These are phyloP conservation scores for Diadumene lineata DNA, from an alignment of 92 coral and sea anemone genomes.

Conservation along the genomic window DNA sequence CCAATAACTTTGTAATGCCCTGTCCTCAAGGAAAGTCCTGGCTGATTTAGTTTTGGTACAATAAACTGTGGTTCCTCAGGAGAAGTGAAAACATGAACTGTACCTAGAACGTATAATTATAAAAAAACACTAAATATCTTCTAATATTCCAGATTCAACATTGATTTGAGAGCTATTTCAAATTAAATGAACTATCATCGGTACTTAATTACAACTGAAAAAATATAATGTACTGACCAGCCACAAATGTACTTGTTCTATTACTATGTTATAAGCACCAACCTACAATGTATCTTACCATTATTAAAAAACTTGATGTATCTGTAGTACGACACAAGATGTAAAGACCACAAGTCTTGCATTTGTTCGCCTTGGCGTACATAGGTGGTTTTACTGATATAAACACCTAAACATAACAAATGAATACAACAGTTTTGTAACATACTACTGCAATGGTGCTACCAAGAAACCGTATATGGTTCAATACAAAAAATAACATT, in stretches of 20 bases:
- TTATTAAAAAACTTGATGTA: conserved; percentile 81
- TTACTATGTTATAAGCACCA: too few relatives aligned
- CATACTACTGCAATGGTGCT: too few relatives aligned
- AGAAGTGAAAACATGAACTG: conserved; percentile 68
- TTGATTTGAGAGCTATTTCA: too few relatives aligned
- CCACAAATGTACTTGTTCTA: too few relatives aligned
- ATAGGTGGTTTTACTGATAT: conserved; percentile 90
- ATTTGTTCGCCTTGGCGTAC: conserved; percentile 79
- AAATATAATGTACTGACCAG: too few relatives aligned
- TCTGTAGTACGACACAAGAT: conserved; percentile 81
- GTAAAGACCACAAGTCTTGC: conserved; percentile 70
- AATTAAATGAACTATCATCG: too few relatives aligned
- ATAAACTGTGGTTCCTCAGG: conserved; percentile 81
- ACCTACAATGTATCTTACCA: conserved; percentile 41
- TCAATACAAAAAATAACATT: too few relatives aligned
- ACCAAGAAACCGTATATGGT: too few relatives aligned
- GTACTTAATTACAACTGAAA: too few relatives aligned
- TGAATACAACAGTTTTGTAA: too few relatives aligned
- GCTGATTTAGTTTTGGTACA: conserved; percentile 63
- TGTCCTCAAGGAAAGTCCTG: conserved; percentile 50
- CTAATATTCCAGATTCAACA: too few relatives aligned
- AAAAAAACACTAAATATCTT: not conserved
- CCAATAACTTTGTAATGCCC: conserved; percentile 83
- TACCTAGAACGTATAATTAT: conserved; percentile 64
- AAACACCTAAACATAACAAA: conserved; percentile 92